phyloP scores from a whole-genome alignment of 2,888 invertebrate genomes.

The Hirtodrosophila cameraria region DNA sequence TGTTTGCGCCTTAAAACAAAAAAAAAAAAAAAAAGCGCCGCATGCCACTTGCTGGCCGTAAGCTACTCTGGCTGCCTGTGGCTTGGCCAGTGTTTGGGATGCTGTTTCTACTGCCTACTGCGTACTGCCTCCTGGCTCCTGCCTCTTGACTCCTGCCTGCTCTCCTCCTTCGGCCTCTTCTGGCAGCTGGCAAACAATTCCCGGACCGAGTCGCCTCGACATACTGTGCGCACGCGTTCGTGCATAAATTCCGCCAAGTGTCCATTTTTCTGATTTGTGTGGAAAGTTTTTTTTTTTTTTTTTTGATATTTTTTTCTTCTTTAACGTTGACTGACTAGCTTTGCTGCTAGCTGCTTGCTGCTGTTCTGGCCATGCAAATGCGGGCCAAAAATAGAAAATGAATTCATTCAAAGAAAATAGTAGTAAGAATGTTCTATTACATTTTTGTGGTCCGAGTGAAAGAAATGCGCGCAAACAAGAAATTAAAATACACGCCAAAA shows the following conservation, averaged over 20 bases:
- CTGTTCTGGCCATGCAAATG: conserved; percentile 66
- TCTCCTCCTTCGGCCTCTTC: no score
- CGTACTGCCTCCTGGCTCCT: no score
- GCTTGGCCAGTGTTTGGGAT: conserved; percentile 34
- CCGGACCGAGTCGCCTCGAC: conserved; percentile 53
- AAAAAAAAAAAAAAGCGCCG: conserved; percentile 21
- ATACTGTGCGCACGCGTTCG: conserved; percentile 76
- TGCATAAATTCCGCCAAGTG: conserved; percentile 79
- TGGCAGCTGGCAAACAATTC: conserved; percentile 66
- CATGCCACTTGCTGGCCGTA: conserved; percentile 30
- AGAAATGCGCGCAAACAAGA: conserved; percentile 62
- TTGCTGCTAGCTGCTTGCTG: conserved; percentile 28
- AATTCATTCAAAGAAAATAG: conserved; percentile 78
- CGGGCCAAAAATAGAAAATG: conserved; percentile 68
- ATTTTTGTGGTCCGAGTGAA: conserved; percentile 60
- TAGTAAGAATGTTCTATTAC: conserved; percentile 76
- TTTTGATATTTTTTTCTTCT: conserved; percentile 26
- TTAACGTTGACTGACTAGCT: conserved; percentile 43
- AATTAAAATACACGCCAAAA: conserved; percentile 72
- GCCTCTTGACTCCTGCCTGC: conserved; percentile 18
- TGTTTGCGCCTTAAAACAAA: neutral
- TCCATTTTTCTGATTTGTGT: conserved; percentile 79
- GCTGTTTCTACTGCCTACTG: conserved; percentile 1
- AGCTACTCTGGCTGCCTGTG: conserved; percentile 34
- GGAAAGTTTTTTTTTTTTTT: conserved; percentile 63